Evolutionary conservation across 2,113 vertebrate species (phyloP), one percentile per base, ranked within the genome.

Genomic region (Tyto alba): DNA sequence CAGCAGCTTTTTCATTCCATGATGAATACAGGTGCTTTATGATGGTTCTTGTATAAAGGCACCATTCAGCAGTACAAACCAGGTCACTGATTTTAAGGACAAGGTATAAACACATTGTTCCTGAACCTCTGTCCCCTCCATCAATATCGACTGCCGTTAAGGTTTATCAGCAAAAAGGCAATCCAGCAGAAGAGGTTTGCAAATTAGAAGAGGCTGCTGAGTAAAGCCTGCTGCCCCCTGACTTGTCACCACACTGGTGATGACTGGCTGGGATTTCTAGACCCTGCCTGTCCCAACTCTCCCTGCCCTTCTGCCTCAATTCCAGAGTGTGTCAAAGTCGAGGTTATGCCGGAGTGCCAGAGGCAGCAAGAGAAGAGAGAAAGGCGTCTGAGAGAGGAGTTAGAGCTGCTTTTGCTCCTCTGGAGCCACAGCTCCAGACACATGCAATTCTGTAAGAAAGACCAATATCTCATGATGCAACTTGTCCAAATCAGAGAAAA

Each of bases 301-400:
- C 38, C 27, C 23, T 64, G 85, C 53, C 41, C 32, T 84, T 77
- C 29, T 74, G 60, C 60, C 64, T 53, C 1, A 1, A 6, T 11
- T 59, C n/a, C 2, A 4, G 23, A 69, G 23, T 1, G 15, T 9
- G 18, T 25, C 74, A 60, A 40, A 34, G 6, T 13, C 2, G 1
- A 19, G 3, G 16, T 16, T 20, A 45, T 0, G 11, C 20, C 5
- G 1, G 3, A 17, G 80, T 16, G 21, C 21, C 59, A 47, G 62
- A 89, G 59, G 10, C 73, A 50, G 45, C 30, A 84, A 17, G 16
- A 71, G 4, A 7, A 4, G 20, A 69, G 16, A 55, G n/a, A 59
- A 85, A 41, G 9, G 5, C 9, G 38, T 56, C 60, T 22, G 9
- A 83, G 27, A n/a, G 13, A 63, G 69, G 43, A 63, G 41, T 38